Base-by-base conservation (phyloP, 2,888 invertebrate species). In the Cyaniris semiargus region DNA sequence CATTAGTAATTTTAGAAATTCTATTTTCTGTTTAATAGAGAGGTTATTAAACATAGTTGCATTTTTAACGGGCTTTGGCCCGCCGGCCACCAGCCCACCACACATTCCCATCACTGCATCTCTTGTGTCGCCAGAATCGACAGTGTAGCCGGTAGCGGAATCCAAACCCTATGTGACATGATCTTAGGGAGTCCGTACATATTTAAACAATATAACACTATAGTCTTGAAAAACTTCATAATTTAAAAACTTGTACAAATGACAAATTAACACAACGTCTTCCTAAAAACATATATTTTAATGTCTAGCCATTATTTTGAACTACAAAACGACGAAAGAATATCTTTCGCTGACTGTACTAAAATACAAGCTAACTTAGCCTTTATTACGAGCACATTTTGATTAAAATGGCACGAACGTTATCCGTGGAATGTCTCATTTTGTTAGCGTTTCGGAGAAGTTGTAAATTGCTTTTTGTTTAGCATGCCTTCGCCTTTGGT, bases 381-480 rank as follows among this genome's bases (percentile, higher is more conserved):
- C 79, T 78, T 79, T 81, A 80, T 80, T 44, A 34, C 58, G n/a
- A 58, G 27, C 3, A 15, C 10, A 56, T 27, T 76, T 77, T 77
- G 79, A 76, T 80, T 60, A 75, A 76, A 78, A 78, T 66, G 58
- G 74, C 70, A 27, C 60, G 74, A 56, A 78, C 27, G 44, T 27
- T 53, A 27, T 27, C 23, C 23, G 27, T 74, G 74, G 74, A 74
- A 74, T 74, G 74, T 74, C 48, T 53, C 48, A 74, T 66, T 78
- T 79, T 72, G 78, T 75, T 76, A 78, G 78, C 31, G 70, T 78
- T 79, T 79, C 78, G 77, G 76, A 78, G 78, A 78, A 79, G 78
- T 75, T 76, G 79, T 74, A 74, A 74, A 74, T 74, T 74, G 74
- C 74, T 74, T 74, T 74, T 74, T 74, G 74, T 74, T 74, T 74